Evolutionary conservation across 2,888 invertebrate genomes (phyloP).

Genomic region (Meghimatium bilineatum): DNA sequence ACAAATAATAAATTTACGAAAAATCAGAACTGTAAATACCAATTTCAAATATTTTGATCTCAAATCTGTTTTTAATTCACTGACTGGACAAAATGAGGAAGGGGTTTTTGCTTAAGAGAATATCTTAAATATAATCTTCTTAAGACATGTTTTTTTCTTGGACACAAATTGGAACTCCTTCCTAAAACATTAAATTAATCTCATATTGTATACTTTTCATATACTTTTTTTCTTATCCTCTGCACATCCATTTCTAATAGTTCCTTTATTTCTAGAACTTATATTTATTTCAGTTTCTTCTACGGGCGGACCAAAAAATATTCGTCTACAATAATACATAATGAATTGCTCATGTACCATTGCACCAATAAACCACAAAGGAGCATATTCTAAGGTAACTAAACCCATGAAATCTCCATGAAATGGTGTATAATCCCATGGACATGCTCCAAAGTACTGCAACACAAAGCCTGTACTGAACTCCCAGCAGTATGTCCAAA

Average conservation of each 20-base stretch:
- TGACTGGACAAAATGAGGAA: background rate
- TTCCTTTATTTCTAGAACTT: background rate
- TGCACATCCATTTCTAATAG: constrained; percentile 15
- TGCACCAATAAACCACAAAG: constrained; percentile 78
- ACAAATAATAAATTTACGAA: too few species aligned
- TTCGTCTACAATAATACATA: constrained; percentile 62
- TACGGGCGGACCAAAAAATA: constrained; percentile 65
- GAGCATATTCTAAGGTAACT: constrained; percentile 79
- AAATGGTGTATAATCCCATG: constrained; percentile 80
- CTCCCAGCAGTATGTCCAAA: constrained; percentile 79
- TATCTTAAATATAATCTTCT: background rate
- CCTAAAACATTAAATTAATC: background rate
- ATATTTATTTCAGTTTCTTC: constrained; percentile 7
- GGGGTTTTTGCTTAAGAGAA: background rate
- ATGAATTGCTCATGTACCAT: constrained; percentile 68
- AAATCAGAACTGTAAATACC: background rate
- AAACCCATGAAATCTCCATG: constrained; percentile 79
- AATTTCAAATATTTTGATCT: too few species aligned
- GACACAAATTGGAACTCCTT: background rate
- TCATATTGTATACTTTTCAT: background rate
- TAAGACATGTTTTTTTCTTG: background rate
- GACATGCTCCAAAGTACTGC: constrained; percentile 78
- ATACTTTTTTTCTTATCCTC: constrained; percentile 25
- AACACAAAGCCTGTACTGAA: constrained; percentile 78
- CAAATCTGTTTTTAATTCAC: too few species aligned